A percentile compares a stretch with the other conserved stretches of the same genome.
Conservation (phyloP, 1,140 invertebrate genomes). For the Lepidostoma basale region DNA sequence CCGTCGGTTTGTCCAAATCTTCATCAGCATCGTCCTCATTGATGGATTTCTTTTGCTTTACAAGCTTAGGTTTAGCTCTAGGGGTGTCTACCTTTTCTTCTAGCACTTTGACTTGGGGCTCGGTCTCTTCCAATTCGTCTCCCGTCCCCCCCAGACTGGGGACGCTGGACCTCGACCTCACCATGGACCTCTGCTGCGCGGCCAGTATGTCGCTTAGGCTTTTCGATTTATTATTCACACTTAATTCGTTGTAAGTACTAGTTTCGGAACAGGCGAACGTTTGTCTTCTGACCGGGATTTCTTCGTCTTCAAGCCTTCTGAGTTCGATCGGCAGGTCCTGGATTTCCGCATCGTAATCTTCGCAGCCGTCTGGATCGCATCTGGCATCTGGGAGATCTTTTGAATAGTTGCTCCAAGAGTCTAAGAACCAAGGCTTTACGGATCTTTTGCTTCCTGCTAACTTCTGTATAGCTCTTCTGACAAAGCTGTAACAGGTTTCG, state of each 20-base stretch:
- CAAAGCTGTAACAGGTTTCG: constrained; percentile 93
- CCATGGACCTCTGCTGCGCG: constrained; percentile 70
- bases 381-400: constrained; percentile 60
- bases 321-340: constrained; percentile 88
- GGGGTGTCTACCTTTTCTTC: constrained; percentile 50
- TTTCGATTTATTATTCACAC: constrained; percentile 73
- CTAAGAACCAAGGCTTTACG: constrained; percentile 77
- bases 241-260: constrained; percentile 56
- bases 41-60: constrained; percentile 81
- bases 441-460: constrained; percentile 74
- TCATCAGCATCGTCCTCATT: constrained; percentile 72
- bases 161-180: constrained; percentile 75
- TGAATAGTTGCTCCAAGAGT: constrained; percentile 72
- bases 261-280: constrained; percentile 60
- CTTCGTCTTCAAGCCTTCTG: constrained; percentile 79
- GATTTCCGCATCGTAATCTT: constrained; percentile 66
- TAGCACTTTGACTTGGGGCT: constrained; percentile 48
- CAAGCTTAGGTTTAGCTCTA: constrained; percentile 67
- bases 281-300: constrained; percentile 58
- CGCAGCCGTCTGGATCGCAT: constrained; percentile 62
- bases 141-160: constrained; percentile 66
- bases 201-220: constrained; percentile 82
- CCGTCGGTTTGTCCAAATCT: constrained; percentile 67
- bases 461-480: constrained; percentile 85
- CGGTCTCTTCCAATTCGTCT: constrained; percentile 48